Percentiles rank a stretch among this genome's conserved stretches.
Evolutionary conservation across 1,140 invertebrate genomes (phyloP).

Genomic region (Melanaphis sacchari): DNA sequence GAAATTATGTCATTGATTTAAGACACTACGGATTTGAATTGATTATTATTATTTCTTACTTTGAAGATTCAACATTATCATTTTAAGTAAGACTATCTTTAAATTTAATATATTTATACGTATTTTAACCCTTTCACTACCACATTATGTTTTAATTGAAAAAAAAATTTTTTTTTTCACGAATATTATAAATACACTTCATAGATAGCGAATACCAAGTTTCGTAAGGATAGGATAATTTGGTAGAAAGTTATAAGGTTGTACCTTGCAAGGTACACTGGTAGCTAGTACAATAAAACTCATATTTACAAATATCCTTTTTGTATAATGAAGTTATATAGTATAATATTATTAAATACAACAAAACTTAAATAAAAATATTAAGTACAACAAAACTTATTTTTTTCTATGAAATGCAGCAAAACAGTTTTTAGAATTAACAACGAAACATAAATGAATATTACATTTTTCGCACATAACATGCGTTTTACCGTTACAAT

Average conservation of each 20-base stretch:
- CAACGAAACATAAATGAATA: background rate
- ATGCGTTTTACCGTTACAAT: background rate
- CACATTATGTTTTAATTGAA: background rate
- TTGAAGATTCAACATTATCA: no score
- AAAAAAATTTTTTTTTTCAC: background rate
- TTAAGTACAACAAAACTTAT: background rate
- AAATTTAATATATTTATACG: no score
- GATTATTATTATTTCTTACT: no score
- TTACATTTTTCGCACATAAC: background rate
- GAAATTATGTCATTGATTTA: no score
- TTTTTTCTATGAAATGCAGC: background rate
- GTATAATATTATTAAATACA: background rate
- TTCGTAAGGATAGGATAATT: background rate
- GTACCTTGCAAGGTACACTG: background rate
- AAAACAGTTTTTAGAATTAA: background rate
- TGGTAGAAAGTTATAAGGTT: constrained; percentile 18
- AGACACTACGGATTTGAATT: no score
- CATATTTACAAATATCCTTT: background rate
- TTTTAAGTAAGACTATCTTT: no score
- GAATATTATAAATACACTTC: background rate
- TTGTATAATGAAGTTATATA: background rate
- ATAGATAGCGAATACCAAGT: background rate
- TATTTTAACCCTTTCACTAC: background rate
- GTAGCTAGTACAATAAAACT: background rate
- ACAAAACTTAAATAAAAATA: background rate